phyloP scores from a whole-genome alignment of 1,140 invertebrate species.

The Drosophila jambulina region DNA sequence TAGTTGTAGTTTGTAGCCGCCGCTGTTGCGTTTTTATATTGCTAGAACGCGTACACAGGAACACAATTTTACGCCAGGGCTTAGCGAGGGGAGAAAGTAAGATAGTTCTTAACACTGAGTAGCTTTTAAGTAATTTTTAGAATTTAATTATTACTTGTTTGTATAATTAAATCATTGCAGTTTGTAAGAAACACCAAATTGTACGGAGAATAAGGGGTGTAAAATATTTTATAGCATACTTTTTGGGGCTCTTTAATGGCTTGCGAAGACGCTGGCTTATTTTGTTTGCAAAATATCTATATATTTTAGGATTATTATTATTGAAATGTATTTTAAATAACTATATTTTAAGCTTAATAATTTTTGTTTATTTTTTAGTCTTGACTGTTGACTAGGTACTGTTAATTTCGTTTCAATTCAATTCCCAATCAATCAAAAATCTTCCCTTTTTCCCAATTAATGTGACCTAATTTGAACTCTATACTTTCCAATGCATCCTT shows the following conservation, averaged over 20 bases:
- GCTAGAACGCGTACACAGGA: conserved; percentile 62
- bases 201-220: background rate
- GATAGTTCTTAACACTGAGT: background rate
- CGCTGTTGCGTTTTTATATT: conserved; percentile 70
- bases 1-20: conserved; percentile 41
- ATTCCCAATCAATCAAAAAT: background rate
- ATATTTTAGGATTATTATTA: background rate
- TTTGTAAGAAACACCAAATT: background rate
- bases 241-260: background rate
- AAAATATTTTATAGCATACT: background rate
- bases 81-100: conserved; percentile 9
- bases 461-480: background rate
- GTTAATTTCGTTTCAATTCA: background rate
- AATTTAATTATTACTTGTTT: too few relatives aligned
- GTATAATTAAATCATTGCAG: too few relatives aligned
- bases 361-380: background rate
- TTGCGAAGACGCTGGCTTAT: background rate
- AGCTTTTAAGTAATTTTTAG: background rate
- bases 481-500: background rate
- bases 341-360: background rate
- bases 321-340: background rate
- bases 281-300: background rate
- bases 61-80: conserved; percentile 66
- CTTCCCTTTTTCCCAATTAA: background rate
- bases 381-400: background rate